Percentiles rank a stretch among this genome's conserved stretches.
Evolutionary conservation across 2,113 vertebrate species (phyloP).

Genomic region (Dromas ardeola): DNA sequence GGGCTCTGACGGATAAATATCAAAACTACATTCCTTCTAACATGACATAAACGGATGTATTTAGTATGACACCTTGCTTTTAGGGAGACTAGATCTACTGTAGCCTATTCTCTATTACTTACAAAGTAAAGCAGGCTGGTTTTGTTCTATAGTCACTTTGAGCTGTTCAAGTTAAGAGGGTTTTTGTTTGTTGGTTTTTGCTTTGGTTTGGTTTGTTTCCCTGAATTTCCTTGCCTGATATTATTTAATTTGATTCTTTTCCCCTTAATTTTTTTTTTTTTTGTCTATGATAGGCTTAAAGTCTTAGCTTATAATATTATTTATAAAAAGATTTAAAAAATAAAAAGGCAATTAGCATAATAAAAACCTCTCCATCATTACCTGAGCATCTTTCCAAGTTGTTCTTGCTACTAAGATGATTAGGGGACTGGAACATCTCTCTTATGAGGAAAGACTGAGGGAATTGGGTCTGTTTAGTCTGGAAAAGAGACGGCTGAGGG

Average conservation of each 20-base stretch:
- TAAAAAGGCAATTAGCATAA: background rate
- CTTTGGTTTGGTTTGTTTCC: background rate
- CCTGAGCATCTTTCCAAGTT: background rate
- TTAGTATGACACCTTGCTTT: background rate
- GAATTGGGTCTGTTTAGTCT: too few relatives aligned
- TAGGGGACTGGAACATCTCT: too few relatives aligned
- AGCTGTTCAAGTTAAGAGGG: background rate
- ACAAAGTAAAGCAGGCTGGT: background rate
- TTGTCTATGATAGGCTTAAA: background rate
- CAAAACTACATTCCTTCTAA: too few relatives aligned
- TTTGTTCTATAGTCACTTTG: background rate
- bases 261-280: background rate
- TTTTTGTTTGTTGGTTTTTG: background rate
- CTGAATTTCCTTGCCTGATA: background rate
- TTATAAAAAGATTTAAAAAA: background rate
- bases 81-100: background rate
- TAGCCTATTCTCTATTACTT: background rate
- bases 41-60: background rate
- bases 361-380: background rate
- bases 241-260: background rate
- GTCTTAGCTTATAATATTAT: background rate
- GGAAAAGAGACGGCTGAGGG: too few relatives aligned
- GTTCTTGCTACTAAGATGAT: too few relatives aligned
- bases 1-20: too few relatives aligned
- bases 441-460: too few relatives aligned